Base-by-base conservation (phyloP, 2,797 vertebrate genomes). In the Merluccius polli region DNA sequence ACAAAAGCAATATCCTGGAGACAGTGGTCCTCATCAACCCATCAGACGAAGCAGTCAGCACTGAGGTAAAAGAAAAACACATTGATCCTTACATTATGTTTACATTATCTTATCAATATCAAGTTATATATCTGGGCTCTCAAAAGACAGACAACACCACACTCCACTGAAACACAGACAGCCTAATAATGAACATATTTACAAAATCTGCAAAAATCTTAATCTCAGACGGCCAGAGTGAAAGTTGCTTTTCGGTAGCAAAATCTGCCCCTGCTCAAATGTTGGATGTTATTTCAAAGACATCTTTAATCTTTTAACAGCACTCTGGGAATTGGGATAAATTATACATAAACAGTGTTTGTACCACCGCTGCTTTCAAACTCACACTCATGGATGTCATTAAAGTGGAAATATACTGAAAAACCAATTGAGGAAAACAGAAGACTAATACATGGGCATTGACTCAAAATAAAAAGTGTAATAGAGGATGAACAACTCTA, bases 11-110 rank as follows among this genome's bases (percentile, higher is more conserved):
- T 81, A 87, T 98, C 75, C 91, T 99, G 89, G 98, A 99, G 92
- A 99, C 97, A 0, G 97, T 99, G 74, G 98, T 99, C 75, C 94
- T 99, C 12, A 99, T 99, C 87, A 99, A 99, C 87, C 98, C 98
- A 74, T 98, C 98, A 41, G 97, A 99, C 87, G 97, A 98, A 85
- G 96, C 97, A 0, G 97, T 99, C 87, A 97, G 96, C 80, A 98
- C 96, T 0, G 98, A 99, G 95, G 98, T 96, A 90, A 90, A 87
- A 38, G 27, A 36, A 41, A 36, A 41, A 71, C 5, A 69, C 72
- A 68, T 69, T 1, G 12, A 69, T 69, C 10, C 67, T 5, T 69
- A 16, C 67, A 69, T 69, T 29, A 59, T 24, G 8, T 59, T 59
- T 59, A 59, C 52, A 59, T 59, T 9, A 59, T 35, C 33, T 3